Percentiles rank a stretch among this genome's conserved stretches.
These are phyloP conservation scores for Psilopsiagon aurifrons DNA, from an alignment of 2,113 vertebrate species.

Conservation along the genomic window DNA sequence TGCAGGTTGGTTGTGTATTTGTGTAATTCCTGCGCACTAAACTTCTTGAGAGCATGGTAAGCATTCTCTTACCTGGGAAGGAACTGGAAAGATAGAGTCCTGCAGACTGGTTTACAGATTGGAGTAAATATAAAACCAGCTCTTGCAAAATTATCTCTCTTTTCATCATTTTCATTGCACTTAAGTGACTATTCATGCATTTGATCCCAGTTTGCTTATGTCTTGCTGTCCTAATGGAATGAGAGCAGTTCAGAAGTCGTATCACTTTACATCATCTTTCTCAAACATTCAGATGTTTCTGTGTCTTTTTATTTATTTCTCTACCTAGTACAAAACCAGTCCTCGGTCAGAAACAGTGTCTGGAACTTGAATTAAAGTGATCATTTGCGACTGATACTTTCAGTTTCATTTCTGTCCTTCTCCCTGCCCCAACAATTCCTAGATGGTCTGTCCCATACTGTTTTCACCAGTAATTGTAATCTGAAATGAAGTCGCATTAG, in stretches of 20 bases:
- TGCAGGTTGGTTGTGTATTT: neutral
- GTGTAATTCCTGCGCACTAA: neutral
- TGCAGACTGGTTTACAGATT: neutral
- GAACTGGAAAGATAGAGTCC: neutral
- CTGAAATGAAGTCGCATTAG: accelerated
- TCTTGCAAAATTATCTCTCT: neutral
- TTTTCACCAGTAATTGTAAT: neutral
- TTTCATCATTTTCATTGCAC: neutral
- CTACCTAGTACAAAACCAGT: neutral
- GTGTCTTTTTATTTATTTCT: neutral
- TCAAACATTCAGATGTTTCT: neutral
- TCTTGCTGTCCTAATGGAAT: neutral
- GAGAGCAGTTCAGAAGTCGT: neutral
- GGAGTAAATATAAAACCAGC: neutral
- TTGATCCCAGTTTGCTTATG: neutral
- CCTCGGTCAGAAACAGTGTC: neutral
- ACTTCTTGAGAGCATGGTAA: neutral
- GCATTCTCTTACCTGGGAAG: neutral
- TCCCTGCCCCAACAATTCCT: neutral
- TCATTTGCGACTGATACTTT: neutral
- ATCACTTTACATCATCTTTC: neutral
- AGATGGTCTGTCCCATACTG: neutral
- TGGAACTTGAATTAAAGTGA: neutral
- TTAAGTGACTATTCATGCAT: neutral
- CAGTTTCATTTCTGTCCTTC: neutral